Evolutionary conservation across 2,113 vertebrate species (phyloP).

Genomic region (Bolborhynchus lineola): DNA sequence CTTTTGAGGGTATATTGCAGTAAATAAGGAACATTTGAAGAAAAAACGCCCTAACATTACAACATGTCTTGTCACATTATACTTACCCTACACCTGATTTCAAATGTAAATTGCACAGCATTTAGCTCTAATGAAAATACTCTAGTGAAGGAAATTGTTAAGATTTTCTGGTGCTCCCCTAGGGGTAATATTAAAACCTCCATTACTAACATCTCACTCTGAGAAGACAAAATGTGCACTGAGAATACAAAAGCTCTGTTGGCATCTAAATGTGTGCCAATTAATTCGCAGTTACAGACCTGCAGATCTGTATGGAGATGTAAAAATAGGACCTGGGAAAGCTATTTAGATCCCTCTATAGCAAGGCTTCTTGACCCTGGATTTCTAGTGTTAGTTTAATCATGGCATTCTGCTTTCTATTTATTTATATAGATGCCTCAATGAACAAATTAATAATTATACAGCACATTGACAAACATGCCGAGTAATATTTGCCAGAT

Average conservation of each 20-base stretch:
- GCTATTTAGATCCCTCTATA: constrained; percentile 75
- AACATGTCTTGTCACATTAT: constrained; percentile 80
- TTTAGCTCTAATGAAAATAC: constrained; percentile 87
- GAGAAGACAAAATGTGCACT: constrained; percentile 81
- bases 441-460: constrained; percentile 89
- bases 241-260: constrained; percentile 82
- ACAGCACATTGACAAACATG: constrained; percentile 84
- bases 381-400: constrained; percentile 81
- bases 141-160: constrained; percentile 85
- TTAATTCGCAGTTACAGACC: constrained; percentile 77
- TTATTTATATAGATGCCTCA: constrained; percentile 84
- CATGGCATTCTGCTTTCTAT: constrained; percentile 82
- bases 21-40: constrained; percentile 73
- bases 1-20: constrained; percentile 65
- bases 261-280: constrained; percentile 82
- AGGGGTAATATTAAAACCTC: constrained; percentile 84
- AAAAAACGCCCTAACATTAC: constrained; percentile 54
- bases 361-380: constrained; percentile 77
- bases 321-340: constrained; percentile 80
- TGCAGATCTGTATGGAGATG: constrained; percentile 71
- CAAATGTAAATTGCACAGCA: constrained; percentile 84
- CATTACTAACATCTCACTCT: constrained; percentile 79
- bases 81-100: constrained; percentile 82
- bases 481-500: constrained; percentile 83
- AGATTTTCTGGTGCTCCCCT: constrained; percentile 84